Conservation (phyloP, 2,888 invertebrate species). For the Brenthis hecate region DNA sequence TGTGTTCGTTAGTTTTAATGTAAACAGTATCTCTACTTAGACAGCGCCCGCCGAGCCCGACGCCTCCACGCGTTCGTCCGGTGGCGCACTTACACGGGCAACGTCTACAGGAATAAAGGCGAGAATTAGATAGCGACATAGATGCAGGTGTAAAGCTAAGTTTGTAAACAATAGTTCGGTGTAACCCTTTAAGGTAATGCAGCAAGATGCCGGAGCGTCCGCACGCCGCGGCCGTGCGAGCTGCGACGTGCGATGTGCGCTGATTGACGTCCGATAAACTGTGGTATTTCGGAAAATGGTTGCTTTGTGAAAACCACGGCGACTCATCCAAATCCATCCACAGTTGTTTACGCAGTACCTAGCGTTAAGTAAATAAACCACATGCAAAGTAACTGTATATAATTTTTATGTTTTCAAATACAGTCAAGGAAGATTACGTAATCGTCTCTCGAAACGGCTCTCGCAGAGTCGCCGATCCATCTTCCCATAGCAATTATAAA, state of each 20-base stretch:
- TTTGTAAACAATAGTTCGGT: constrained; percentile 16
- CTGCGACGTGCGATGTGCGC: constrained; percentile 19
- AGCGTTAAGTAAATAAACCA: no score
- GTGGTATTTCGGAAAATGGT: neutral
- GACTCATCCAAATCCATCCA: no score
- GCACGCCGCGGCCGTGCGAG: neutral
- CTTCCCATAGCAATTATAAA: constrained; percentile 14
- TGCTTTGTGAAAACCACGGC: neutral
- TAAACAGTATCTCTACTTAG: constrained; percentile 39
- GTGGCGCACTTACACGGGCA: no score
- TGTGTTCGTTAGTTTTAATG: constrained; percentile 39
- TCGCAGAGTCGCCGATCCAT: neutral
- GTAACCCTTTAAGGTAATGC: constrained; percentile 24
- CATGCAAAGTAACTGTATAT: no score
- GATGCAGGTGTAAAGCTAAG: neutral
- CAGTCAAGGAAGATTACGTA: no score
- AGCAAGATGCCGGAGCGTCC: constrained; percentile 5
- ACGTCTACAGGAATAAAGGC: neutral
- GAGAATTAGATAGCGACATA: neutral
- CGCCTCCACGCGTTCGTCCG: no score
- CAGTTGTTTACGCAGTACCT: no score
- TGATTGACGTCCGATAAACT: constrained; percentile 22
- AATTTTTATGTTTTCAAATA: no score
- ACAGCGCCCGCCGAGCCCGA: constrained; percentile 16
- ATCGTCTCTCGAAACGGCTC: no score